Evolutionary conservation across 2,113 vertebrate species (phyloP).

Genomic region (Aphyosemion australe): DNA sequence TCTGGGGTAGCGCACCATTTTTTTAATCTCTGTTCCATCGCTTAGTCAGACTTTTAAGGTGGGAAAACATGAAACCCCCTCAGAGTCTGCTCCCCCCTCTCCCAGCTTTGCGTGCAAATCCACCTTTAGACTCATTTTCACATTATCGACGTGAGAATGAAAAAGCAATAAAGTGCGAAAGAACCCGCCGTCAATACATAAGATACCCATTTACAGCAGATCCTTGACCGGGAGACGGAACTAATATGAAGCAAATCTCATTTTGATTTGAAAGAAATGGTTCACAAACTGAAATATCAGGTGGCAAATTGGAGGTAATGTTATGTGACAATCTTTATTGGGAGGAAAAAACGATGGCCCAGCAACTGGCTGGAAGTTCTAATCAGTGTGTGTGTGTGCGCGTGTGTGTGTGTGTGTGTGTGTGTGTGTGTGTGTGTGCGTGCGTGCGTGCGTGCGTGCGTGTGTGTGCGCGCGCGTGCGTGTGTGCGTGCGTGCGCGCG

Average conservation of each 20-base stretch:
- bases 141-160: constrained; percentile 70
- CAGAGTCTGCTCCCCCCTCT: background rate
- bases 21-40: constrained; percentile 30
- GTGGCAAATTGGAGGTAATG: constrained; percentile 48
- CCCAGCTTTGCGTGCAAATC: constrained; percentile 16
- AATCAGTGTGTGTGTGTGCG: background rate
- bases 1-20: constrained; percentile 23
- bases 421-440: no score
- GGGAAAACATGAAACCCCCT: constrained; percentile 8
- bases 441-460: no score
- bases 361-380: constrained; percentile 6
- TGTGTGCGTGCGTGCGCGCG: no score
- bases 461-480: no score
- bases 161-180: constrained; percentile 74
- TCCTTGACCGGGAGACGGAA: constrained; percentile 59
- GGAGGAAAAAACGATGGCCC: constrained; percentile 12
- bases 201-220: constrained; percentile 68
- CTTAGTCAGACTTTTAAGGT: constrained; percentile 38
- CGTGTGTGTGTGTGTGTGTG: no score
- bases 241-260: constrained; percentile 58
- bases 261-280: constrained; percentile 58
- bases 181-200: constrained; percentile 60
- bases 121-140: constrained; percentile 67
- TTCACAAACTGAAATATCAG: constrained; percentile 47
- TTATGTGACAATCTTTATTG: constrained; percentile 50